Base-by-base conservation (phyloP, 2,113 vertebrate genomes). In the Corydoras maculifer region DNA sequence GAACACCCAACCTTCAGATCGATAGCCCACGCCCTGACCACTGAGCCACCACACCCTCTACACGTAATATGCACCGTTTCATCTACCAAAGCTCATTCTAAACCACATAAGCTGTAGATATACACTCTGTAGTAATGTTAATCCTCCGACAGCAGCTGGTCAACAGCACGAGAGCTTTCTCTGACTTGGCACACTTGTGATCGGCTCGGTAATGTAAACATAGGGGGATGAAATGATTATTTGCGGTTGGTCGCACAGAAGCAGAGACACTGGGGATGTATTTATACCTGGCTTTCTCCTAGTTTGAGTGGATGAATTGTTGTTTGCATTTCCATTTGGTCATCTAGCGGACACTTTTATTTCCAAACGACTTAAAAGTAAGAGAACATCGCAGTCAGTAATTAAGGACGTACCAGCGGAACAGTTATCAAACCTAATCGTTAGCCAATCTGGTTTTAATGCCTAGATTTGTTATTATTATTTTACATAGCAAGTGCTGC, bases 71-170 rank as follows among this genome's bases (percentile, higher is more conserved):
- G 14, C 18, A 32, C 48, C 3, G 6, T 11, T 30, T 9, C 25
- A 35, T 18, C 10, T 13, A 64, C 58, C 57, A 70, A 74, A 74
- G 30, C 51, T 60, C 8, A 67, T 63, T 8, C 35, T 58, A 65
- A 72, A 65, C 9, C 70, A 31, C 29, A 30, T 58, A 65, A 72
- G 70, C 30, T 72, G 35, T 25, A 58, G 43, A 13, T 11, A 13
- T 59, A 57, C 18, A 9, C 5, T 9, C 15, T 14, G 35, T 59
- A 65, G 35, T 53, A 55, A 50, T n/a, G 29, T 35, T 73, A 53
- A 61, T 51, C 12, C 5, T 35, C 35, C 64, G 54, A 48, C 15
- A 67, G 70, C 62, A 72, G 70, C 61, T 65, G 70, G 50, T 8
- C 25, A 18, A 50, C 8, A 58, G 62, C 18, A 59, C 14, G 5